phyloP scores from a whole-genome alignment of 2,797 vertebrate species.

The Sciurus carolinensis region DNA sequence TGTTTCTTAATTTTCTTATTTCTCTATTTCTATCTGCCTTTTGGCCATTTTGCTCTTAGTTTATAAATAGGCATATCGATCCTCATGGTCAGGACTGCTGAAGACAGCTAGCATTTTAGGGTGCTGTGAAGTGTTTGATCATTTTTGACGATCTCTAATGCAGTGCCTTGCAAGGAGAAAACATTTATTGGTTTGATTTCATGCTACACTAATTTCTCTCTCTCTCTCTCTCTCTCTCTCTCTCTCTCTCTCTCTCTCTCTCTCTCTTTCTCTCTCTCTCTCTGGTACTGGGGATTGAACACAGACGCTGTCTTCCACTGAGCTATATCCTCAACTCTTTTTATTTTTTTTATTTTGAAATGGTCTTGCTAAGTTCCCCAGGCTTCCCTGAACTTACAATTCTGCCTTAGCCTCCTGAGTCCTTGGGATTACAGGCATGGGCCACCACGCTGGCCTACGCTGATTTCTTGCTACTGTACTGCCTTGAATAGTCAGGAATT shows the following conservation, averaged over 20 bases:
- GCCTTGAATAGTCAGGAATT: background rate
- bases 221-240: too few relatives aligned
- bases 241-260: too few relatives aligned
- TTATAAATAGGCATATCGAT: background rate
- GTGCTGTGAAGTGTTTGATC: background rate
- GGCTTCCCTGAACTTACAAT: too few relatives aligned
- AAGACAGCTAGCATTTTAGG: constrained; percentile 14
- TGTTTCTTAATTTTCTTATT: constrained; percentile 12
- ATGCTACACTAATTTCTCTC: background rate
- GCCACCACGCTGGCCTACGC: too few relatives aligned
- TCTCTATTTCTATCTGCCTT: background rate
- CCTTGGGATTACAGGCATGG: too few relatives aligned
- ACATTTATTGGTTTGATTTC: constrained; percentile 23
- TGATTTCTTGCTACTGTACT: constrained; percentile 2
- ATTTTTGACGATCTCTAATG: background rate
- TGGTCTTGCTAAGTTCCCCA: too few relatives aligned
- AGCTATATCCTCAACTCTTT: too few relatives aligned
- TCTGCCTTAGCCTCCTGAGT: too few relatives aligned
- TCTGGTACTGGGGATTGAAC: too few relatives aligned
- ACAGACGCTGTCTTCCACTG: too few relatives aligned
- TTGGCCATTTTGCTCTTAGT: background rate
- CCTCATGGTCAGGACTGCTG: background rate
- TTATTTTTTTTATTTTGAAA: too few relatives aligned
- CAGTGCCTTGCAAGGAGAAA: constrained; percentile 13
- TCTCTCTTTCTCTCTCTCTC: too few relatives aligned